phyloP scores from a whole-genome alignment of 2,797 vertebrate genomes.

The Poecile montanus region DNA sequence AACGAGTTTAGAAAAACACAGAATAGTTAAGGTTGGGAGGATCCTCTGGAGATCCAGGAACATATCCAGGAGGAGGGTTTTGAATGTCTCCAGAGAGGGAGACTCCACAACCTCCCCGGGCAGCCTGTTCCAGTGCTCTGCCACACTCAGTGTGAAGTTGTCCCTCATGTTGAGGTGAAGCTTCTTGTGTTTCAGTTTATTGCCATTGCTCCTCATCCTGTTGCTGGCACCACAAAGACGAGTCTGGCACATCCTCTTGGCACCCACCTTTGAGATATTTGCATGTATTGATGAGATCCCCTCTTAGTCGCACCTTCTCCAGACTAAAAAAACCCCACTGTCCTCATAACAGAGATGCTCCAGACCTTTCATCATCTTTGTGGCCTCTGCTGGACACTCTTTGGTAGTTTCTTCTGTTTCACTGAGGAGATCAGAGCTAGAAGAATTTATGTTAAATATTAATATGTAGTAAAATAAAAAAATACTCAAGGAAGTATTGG shows the following conservation, averaged over 20 bases:
- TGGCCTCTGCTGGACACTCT: too few species aligned
- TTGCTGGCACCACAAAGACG: rapidly evolving
- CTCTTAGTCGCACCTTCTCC: neutral
- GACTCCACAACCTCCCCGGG: neutral
- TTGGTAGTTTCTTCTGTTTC: neutral
- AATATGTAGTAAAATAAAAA: neutral
- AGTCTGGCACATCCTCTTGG: neutral
- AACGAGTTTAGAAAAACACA: neutral
- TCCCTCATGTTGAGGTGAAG: neutral
- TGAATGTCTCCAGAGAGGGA: neutral
- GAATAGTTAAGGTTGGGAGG: neutral
- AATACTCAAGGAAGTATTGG: neutral
- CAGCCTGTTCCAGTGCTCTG: neutral
- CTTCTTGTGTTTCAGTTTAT: neutral
- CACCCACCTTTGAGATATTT: neutral
- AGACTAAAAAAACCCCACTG: neutral
- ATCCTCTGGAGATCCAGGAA: neutral
- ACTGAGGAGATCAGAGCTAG: too few species aligned
- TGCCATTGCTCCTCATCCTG: neutral
- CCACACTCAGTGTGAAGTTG: neutral
- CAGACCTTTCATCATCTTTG: neutral
- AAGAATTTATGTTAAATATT: neutral
- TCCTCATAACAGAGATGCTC: neutral
- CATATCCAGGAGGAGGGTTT: rapidly evolving
- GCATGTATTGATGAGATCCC: neutral